Evolutionary conservation across 2,113 vertebrate genomes (phyloP).

Genomic region (Gasterosteus nipponicus): DNA sequence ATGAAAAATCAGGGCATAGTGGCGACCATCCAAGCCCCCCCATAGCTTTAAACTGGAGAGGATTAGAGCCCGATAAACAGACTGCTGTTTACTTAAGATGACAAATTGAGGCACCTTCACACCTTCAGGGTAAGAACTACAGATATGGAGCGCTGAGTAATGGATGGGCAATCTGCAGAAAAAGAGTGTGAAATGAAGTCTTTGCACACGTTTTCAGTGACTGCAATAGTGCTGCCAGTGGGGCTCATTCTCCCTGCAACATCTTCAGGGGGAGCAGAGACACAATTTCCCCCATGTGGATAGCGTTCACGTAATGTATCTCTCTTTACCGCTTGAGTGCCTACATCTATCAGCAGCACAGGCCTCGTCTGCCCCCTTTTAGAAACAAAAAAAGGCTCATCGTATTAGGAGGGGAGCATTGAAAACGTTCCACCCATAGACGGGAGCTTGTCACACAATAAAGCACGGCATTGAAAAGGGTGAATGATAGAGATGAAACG

Average conservation of each 20-base stretch:
- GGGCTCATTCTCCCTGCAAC: slow-evolving; percentile 33
- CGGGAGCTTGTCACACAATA: slow-evolving; percentile 1
- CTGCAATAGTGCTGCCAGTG: slow-evolving; percentile 20
- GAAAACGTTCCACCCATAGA: slow-evolving; percentile 26
- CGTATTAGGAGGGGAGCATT: slow-evolving; percentile 14
- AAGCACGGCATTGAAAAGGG: slow-evolving; percentile 6
- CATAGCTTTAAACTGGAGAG: slow-evolving; percentile 29
- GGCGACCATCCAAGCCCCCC: slow-evolving; percentile 34
- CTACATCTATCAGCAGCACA: slow-evolving; percentile 42
- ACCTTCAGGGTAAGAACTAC: slow-evolving; percentile 61
- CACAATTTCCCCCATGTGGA: slow-evolving; percentile 53
- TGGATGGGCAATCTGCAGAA: slow-evolving; percentile 49
- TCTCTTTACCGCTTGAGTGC: slow-evolving; percentile 46
- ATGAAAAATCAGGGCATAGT: slow-evolving; percentile 22
- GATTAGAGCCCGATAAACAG: slow-evolving; percentile 66
- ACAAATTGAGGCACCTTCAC: slow-evolving; percentile 67
- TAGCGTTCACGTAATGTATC: slow-evolving; percentile 46
- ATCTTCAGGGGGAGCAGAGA: slow-evolving; percentile 39
- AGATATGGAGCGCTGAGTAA: slow-evolving; percentile 65
- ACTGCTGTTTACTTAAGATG: slow-evolving; percentile 69
- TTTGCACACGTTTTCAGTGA: slow-evolving; percentile 23
- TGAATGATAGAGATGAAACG: slow-evolving; percentile 23
- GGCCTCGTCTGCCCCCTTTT: slow-evolving; percentile 17
- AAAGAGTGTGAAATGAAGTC: slow-evolving; percentile 34
- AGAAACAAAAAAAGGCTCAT: slow-evolving; percentile 41